Base-by-base conservation (phyloP, 2,888 invertebrate genomes). In the Drosophila infuscata region DNA sequence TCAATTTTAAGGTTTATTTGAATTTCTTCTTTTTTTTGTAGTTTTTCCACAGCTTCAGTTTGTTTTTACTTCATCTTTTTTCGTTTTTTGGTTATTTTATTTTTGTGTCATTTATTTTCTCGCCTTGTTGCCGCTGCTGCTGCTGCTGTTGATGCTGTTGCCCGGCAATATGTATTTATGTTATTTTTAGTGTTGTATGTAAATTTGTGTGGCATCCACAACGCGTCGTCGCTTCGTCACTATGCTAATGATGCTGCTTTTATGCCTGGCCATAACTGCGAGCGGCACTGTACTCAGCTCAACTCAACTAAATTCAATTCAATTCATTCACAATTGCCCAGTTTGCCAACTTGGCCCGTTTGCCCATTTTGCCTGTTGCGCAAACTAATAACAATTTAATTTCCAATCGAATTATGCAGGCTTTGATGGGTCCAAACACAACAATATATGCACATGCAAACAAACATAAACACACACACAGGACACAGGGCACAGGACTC, bases 1-100 rank as follows among this genome's bases (percentile, higher is more conserved):
- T 85, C 86, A 85, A 85, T 85, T 90, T 86, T 81, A 86, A 86
- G 89, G 90, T 89, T 83, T 86, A 90, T 86, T 85, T 85, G 78
- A 85, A 89, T 88, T 88, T 89, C 68, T 87, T 82, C 80, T 84
- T 67, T 74, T 25, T 41, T 52, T 56, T 57, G 52, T 82, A 82
- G 82, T 82, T 85, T 89, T 88, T 71, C 66, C 54, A 46, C 32
- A 46, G 62, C 57, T 57, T 64, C 59, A 38, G 35, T 66, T 67
- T 62, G 46, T 58, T 46, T 46, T 59, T 43, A 32, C 41, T 57
- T 41, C 41, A 20, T 61, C 46, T 49, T 59, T 48, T 38, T 54
- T 59, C 38, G 43, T 52, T 63, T 63, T 51, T 59, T 41, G 35
- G 30, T 30, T 51, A 46, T 59, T 49, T 68, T 63, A 43, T 43